phyloP scores from a whole-genome alignment of 2,888 invertebrate genomes.

The Conops quadrifasciatus region DNA sequence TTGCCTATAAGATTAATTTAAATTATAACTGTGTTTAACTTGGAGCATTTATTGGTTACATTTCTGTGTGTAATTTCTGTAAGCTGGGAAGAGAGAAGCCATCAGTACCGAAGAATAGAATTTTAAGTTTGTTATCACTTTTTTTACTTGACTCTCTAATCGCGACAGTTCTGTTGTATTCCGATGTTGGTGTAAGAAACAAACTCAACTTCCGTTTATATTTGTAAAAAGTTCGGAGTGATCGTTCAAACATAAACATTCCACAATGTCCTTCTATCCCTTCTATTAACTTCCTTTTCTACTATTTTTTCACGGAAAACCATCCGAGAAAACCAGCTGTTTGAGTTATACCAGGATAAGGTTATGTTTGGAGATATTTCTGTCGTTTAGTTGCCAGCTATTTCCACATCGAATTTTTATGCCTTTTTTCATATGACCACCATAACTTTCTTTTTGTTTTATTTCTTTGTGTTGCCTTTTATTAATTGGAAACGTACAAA shows the following conservation, averaged over 20 bases:
- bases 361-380: not conserved
- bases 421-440: too few relatives aligned
- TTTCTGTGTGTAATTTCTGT: conserved; percentile 72
- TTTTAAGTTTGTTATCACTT: conserved; percentile 55
- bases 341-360: not conserved
- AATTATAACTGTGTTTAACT: not conserved
- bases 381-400: not conserved
- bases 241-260: conserved; percentile 17
- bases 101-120: conserved; percentile 90
- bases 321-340: conserved; percentile 15
- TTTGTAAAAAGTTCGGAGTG: conserved; percentile 51
- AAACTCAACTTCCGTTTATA: conserved; percentile 55
- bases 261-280: not conserved
- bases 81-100: conserved; percentile 81
- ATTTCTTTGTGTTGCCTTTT: too few relatives aligned
- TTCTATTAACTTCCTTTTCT: too few relatives aligned
- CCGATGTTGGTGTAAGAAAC: not conserved
- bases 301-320: not conserved
- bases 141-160: conserved; percentile 23
- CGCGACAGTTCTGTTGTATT: conserved; percentile 9
- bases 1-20: conserved; percentile 21
- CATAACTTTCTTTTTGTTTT: too few relatives aligned
- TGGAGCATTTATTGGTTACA: conserved; percentile 47
- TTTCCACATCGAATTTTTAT: too few relatives aligned
- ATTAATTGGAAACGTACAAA: too few relatives aligned